Evolutionary conservation across 2,797 vertebrate species (phyloP).

Genomic region (Pitangus sulphuratus): DNA sequence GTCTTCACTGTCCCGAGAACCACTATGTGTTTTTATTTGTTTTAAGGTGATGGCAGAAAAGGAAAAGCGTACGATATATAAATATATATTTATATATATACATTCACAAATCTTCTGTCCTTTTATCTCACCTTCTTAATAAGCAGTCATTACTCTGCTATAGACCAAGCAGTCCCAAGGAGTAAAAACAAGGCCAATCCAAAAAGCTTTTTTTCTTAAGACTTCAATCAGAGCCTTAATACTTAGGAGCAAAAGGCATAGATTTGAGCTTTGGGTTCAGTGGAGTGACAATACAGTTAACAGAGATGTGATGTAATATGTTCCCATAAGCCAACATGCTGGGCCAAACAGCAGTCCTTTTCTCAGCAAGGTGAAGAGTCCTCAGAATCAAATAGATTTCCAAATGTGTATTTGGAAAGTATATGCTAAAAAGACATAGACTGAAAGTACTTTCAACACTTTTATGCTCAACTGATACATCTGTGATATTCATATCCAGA

Average conservation of each 20-base stretch:
- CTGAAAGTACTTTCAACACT: not conserved
- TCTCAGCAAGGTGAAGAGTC: not conserved
- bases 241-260: not conserved
- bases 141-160: not conserved
- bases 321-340: not conserved
- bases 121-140: not conserved
- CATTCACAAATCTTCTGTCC: not conserved
- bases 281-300: not conserved
- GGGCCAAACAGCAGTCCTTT: not conserved
- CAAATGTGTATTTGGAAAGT: not conserved
- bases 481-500: not conserved
- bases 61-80: not conserved
- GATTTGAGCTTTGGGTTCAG: not conserved
- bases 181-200: not conserved
- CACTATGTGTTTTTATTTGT: not conserved
- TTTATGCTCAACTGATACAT: not conserved
- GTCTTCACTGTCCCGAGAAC: not conserved
- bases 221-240: not conserved
- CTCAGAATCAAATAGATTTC: not conserved
- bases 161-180: not conserved
- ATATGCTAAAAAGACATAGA: not conserved
- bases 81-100: not conserved
- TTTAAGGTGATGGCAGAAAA: not conserved
- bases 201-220: not conserved
- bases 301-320: not conserved